Base-by-base conservation (phyloP, 2,888 invertebrate genomes). In the Allophyes oxyacanthae region DNA sequence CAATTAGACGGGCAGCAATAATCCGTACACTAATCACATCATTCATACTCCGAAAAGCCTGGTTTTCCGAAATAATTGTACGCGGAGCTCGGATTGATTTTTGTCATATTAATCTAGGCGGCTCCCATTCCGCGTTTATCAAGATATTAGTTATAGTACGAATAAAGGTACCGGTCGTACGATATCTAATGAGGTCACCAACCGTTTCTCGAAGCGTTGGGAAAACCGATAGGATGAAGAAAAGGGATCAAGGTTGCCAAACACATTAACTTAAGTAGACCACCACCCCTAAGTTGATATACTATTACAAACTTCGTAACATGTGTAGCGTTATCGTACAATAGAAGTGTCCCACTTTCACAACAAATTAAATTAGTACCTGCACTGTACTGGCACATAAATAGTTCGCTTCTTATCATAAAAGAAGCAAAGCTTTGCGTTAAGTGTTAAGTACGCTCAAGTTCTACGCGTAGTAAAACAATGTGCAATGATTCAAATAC, bases 331-430 rank as follows among this genome's bases (percentile, higher is more conserved):
- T 79, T 82, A 82, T 82, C 82, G 63, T 72, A 75, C 64, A 75
- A 79, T 71, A 64, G 64, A 50, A 54, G 67, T 72, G 82, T 52
- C 65, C 83, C 54, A 83, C 76, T 83, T 82, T 80, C 75, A 62
- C 70, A 76, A 75, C 72, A 77, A 70, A 79, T 78, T 77, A 63
- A 78, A 77, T 79, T 77, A 72, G 70, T 79, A 69, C 76, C 71
- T 77, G 69, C n/a, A n/a, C 69, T 41, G 55, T 61, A 69, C 61
- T 65, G 48, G 78, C 60, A 69, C 76, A 52, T 70, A 76, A 75
- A 72, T 75, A 71, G 54, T 52, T 46, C 48, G 70, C 52, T 55
- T 68, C 78, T 78, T 75, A 78, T 75, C 75, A 69, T 50, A 53
- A 57, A 70, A 55, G 71, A 67, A 61, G 71, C 58, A 57, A 65